phyloP scores from a whole-genome alignment of 1,140 invertebrate species.

The Vanessa tameamea region DNA sequence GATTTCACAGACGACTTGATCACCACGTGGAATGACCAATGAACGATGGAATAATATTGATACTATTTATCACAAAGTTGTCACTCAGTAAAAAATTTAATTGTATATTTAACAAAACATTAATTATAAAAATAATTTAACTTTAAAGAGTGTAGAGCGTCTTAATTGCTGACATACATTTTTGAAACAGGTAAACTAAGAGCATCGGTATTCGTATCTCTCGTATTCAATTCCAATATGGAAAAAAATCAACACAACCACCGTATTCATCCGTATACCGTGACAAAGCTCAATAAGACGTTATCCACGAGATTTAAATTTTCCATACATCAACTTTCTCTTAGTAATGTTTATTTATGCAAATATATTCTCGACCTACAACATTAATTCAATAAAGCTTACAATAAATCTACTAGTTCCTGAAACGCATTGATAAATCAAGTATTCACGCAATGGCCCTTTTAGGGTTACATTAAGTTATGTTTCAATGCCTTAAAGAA shows the following conservation, averaged over 20 bases:
- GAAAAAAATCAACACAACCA: conserved; percentile 1
- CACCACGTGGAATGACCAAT: too few relatives aligned
- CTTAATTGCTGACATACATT: too few relatives aligned
- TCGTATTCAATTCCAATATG: neutral
- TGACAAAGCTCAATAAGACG: conserved; percentile 29
- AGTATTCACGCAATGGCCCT: conserved; percentile 9
- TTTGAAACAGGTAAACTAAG: too few relatives aligned
- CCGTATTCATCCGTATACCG: conserved; percentile 2
- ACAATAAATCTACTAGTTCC: conserved; percentile 17
- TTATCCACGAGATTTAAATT: conserved; percentile 26
- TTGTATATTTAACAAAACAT: too few relatives aligned
- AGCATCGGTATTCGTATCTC: too few relatives aligned
- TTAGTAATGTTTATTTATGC: conserved; percentile 32
- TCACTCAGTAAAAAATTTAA: too few relatives aligned
- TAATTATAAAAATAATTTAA: too few relatives aligned
- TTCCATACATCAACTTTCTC: conserved; percentile 34
- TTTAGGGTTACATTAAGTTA: conserved; percentile 1
- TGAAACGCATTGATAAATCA: conserved; percentile 21
- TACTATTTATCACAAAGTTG: too few relatives aligned
- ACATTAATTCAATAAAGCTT: conserved; percentile 28
- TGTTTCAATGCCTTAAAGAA: conserved; percentile 1
- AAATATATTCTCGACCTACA: conserved; percentile 30
- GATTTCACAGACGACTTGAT: too few relatives aligned
- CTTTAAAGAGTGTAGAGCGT: too few relatives aligned
- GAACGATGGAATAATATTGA: too few relatives aligned